Evolutionary conservation across 2,888 invertebrate genomes (phyloP).

Genomic region (Melipona beecheii): DNA sequence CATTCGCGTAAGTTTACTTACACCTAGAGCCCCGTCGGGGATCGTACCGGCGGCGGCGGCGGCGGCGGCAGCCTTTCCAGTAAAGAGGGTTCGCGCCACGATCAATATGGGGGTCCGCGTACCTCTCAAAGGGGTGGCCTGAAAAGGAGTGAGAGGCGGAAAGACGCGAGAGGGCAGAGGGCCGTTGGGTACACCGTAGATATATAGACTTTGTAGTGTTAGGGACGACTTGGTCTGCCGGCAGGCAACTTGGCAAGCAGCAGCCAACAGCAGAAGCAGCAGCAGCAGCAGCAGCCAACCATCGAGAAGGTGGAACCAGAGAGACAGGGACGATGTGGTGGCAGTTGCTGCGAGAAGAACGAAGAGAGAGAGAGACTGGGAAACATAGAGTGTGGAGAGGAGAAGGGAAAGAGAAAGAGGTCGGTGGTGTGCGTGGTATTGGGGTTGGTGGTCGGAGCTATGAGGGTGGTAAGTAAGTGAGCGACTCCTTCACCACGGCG

Average conservation of each 20-base stretch:
- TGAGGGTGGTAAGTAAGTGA: slow-evolving; percentile 73
- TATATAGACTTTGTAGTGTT: slow-evolving; percentile 79
- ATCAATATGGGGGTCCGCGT: slow-evolving; percentile 80
- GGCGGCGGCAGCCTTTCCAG: slow-evolving; percentile 65
- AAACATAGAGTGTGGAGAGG: background rate
- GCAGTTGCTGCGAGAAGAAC: slow-evolving; percentile 43
- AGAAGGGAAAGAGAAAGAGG: background rate
- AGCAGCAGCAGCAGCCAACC: slow-evolving; percentile 23
- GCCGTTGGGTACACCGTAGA: slow-evolving; percentile 70
- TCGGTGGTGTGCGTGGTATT: slow-evolving; percentile 70
- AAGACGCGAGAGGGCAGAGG: slow-evolving; percentile 29
- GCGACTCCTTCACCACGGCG: slow-evolving; percentile 79
- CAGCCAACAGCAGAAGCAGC: slow-evolving; percentile 29
- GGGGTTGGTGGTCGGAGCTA: slow-evolving; percentile 73
- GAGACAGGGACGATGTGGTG: slow-evolving; percentile 69
- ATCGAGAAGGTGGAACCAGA: slow-evolving; percentile 39
- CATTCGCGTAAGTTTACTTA: slow-evolving; percentile 76
- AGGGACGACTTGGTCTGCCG: slow-evolving; percentile 78
- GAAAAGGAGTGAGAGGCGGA: slow-evolving; percentile 65
- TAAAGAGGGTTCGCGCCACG: slow-evolving; percentile 80
- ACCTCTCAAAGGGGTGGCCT: slow-evolving; percentile 70
- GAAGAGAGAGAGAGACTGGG: slow-evolving; percentile 3
- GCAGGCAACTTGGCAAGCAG: slow-evolving; percentile 73
- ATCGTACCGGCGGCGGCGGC: slow-evolving; percentile 42
- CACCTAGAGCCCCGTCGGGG: slow-evolving; percentile 72